Percentiles rank a stretch among this genome's conserved stretches.
Conservation (phyloP, 2,113 vertebrate species). For the Corythoichthys haematopterus region DNA sequence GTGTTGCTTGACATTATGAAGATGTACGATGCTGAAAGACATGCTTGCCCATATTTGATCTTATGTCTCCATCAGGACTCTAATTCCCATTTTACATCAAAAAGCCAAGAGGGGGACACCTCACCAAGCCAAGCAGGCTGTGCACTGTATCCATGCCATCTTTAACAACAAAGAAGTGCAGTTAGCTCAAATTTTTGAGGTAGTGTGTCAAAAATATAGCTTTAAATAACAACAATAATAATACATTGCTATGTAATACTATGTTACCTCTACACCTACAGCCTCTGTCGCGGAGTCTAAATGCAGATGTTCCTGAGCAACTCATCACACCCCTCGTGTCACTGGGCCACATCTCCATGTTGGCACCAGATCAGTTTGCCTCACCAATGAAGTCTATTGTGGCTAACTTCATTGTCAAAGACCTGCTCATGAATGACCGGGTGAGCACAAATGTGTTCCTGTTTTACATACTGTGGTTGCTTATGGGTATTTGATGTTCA, state of each 20-base stretch:
- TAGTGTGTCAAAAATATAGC: slow-evolving; percentile 40
- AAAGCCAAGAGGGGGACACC: slow-evolving; percentile 97
- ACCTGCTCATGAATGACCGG: slow-evolving; percentile 97
- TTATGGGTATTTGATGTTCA: neutral
- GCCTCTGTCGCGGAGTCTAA: slow-evolving; percentile 97
- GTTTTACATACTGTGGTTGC: neutral
- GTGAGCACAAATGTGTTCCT: slow-evolving; percentile 64
- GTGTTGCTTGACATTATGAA: neutral
- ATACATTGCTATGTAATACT: neutral
- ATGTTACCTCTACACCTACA: slow-evolving; percentile 46
- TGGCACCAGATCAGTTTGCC: slow-evolving; percentile 98
- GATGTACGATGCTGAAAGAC: slow-evolving; percentile 1
- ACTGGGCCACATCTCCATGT: slow-evolving; percentile 97
- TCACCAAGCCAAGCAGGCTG: slow-evolving; percentile 97
- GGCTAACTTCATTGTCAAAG: slow-evolving; percentile 98
- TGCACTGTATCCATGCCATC: slow-evolving; percentile 97
- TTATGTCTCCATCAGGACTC: slow-evolving; percentile 72
- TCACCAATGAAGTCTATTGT: slow-evolving; percentile 99
- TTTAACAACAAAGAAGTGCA: slow-evolving; percentile 99
- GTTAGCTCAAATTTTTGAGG: slow-evolving; percentile 98
- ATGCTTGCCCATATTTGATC: neutral
- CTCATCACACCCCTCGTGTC: slow-evolving; percentile 96
- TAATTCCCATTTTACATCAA: slow-evolving; percentile 97
- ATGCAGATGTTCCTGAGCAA: slow-evolving; percentile 95
- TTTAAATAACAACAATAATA: neutral